Evolutionary conservation across 1,140 invertebrate genomes (phyloP), one percentile per base, ranked within the genome.

Genomic region (Lethocerus indicus): DNA sequence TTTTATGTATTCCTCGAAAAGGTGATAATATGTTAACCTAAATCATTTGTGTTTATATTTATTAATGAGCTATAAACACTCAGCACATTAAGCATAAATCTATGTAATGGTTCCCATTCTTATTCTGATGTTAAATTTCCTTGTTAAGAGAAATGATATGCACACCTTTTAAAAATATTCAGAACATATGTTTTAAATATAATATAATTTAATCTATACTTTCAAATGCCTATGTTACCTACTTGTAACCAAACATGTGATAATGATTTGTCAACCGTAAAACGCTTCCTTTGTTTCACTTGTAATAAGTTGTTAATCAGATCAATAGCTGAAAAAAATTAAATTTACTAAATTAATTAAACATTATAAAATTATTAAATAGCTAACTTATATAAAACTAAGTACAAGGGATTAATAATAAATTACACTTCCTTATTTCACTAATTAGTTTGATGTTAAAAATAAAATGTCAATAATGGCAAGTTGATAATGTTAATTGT

Each of bases 271-370:
- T 97, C 92, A 35, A 97, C 94, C 1, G 92, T 94, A 61, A 83
- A 93, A 35, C 95, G 75, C 69, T 97, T 97, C 53, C 91, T 78
- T 65, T 96, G 92, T 67, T 98, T 98, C 27, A 98, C 93, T 84
- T 98, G 93, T 40, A 98, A 73, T 50, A 98, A 70, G 71, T 95
- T 96, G 68, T 89, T 95, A 54, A 98, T 98, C 51, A 98, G 71
- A 70, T 98, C 92, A 63, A 97, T 93, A 49, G 92, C 94, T 94
- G 67, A 21, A 76, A 75, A 57, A 60, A 49, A 63, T 58, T 60
- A 52, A 43, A 52, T 24, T 23, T 42, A 50, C 23, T 47, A 5
- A 47, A 14, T 29, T 29, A 28, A 29, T 29, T 1, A 28, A 45
- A 45, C 2, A 7, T n/a, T 37, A 49, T 49, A 48, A 40, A 56